Percentiles rank a stretch among this genome's conserved stretches.
These are phyloP conservation scores for Oscheius sp. DNA, from an alignment of 2,888 invertebrate species.

Conservation along the genomic window DNA sequence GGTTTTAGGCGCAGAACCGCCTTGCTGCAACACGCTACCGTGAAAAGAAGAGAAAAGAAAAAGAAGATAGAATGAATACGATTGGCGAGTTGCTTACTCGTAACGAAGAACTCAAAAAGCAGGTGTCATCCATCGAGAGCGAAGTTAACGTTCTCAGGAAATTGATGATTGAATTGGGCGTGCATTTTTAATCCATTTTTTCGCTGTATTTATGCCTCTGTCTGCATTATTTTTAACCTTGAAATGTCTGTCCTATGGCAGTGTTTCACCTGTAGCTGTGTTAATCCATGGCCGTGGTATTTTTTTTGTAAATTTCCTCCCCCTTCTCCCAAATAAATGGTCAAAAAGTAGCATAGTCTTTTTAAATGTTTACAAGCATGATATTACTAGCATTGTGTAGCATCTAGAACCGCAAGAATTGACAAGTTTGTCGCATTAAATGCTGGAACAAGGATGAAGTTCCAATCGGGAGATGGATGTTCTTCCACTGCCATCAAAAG, in stretches of 20 bases:
- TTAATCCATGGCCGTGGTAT: conserved; percentile 17
- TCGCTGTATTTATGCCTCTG: conserved; percentile 12
- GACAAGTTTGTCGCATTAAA: neutral
- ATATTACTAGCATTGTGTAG: neutral
- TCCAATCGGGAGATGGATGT: conserved; percentile 13
- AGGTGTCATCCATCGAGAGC: conserved; percentile 46
- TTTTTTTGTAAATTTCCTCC: neutral
- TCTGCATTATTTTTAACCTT: conserved; percentile 26
- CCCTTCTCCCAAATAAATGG: conserved; percentile 13
- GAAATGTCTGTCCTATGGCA: conserved; percentile 7
- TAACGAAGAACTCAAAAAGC: conserved; percentile 37
- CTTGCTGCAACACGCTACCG: conserved; percentile 50
- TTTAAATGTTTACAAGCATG: neutral
- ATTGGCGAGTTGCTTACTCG: conserved; percentile 34
- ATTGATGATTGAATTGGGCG: conserved; percentile 55
- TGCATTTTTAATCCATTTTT: conserved; percentile 26
- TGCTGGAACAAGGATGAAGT: conserved; percentile 21
- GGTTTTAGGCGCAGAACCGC: conserved; percentile 46
- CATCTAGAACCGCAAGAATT: neutral
- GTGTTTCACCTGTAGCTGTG: conserved; percentile 17
- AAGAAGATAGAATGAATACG: conserved; percentile 34
- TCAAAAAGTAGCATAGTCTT: neutral
- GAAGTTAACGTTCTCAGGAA: conserved; percentile 62
- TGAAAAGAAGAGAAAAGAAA: conserved; percentile 48
- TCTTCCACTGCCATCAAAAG: conserved; percentile 10